Evolutionary conservation across 1,140 invertebrate species (phyloP), one percentile per base, ranked within the genome.

Genomic region (Sitodiplosis mosellana): DNA sequence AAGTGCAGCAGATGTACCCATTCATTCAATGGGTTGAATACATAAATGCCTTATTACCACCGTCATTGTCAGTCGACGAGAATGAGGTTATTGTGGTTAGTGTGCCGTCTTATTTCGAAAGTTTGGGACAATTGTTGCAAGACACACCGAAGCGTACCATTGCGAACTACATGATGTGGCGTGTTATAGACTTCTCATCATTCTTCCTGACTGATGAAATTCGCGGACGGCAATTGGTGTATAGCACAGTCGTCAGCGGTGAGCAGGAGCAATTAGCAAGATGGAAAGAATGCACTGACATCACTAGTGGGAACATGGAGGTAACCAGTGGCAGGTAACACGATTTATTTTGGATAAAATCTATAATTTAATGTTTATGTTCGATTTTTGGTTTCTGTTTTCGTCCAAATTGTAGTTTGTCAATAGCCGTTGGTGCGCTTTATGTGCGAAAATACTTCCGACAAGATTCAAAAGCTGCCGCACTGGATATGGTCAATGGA

Each of bases 151-250:
- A 71, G 47, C 67, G 62, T 2, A 56, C 58, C 2, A 61, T 64
- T 50, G 81, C 82, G 2, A 91, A 92, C 66, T 89, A 87, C 55
- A 71, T 85, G 54, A 73, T 88, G 69, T 88, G 87, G 86, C 69
- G 83, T 22, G 78, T 80, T 0, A 76, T 81, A 1, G 74, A 72
- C 0, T 75, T 76, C 14, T 80, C 82, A 0, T 73, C 87, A 2
- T 76, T 76, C 7, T 89, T 85, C 58, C 64, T 91, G 33, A 82
- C 74, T 1, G 77, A 87, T 44, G 69, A 75, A 14, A 75, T 86
- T 46, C 67, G 82, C 1, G 75, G 78, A 37, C 64, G 78, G 2
- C 82, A 81, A 55, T 67, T 87, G 33, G 68, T 77, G 33, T 89
- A 84, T 59, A 75, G 75, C 14, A 81, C 80, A 0, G 76, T 75